Evolutionary conservation across 92 coral and sea anemone species (phyloP).

Genomic region (Scolanthus callimorphus): DNA sequence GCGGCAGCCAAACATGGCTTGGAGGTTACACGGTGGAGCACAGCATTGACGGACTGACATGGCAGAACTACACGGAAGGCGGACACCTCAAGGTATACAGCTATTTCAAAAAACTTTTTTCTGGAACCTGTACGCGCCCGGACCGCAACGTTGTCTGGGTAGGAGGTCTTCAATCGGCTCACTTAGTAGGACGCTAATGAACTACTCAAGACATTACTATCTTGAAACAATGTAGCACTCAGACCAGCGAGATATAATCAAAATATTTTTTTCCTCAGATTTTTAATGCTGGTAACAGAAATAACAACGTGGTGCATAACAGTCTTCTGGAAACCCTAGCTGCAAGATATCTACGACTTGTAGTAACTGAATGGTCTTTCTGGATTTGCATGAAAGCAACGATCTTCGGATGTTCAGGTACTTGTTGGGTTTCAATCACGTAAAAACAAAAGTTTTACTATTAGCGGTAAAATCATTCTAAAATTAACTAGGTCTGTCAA

Average conservation of each 20-base stretch:
- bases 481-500: too few species aligned
- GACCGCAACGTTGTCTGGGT: too few species aligned
- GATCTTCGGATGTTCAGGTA: constrained; percentile 61
- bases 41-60: constrained; percentile 42
- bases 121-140: too few species aligned
- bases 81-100: constrained; percentile 31
- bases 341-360: constrained; percentile 51
- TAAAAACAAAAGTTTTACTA: too few species aligned
- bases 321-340: constrained; percentile 10
- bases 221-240: not conserved
- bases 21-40: constrained; percentile 31
- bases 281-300: constrained; percentile 40
- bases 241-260: not conserved
- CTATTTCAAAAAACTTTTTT: too few species aligned
- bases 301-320: constrained; percentile 26
- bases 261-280: constrained; percentile 17
- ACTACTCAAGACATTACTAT: too few species aligned
- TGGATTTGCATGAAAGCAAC: constrained; percentile 68
- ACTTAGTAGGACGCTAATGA: too few species aligned
- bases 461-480: too few species aligned
- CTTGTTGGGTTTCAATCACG: too few species aligned
- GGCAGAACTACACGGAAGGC: constrained; percentile 35
- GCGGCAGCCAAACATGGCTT: constrained; percentile 37
- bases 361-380: constrained; percentile 55
- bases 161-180: too few species aligned